Base-by-base conservation (phyloP, 1,140 invertebrate genomes). In the Pseudomyrmex cubaensis region DNA sequence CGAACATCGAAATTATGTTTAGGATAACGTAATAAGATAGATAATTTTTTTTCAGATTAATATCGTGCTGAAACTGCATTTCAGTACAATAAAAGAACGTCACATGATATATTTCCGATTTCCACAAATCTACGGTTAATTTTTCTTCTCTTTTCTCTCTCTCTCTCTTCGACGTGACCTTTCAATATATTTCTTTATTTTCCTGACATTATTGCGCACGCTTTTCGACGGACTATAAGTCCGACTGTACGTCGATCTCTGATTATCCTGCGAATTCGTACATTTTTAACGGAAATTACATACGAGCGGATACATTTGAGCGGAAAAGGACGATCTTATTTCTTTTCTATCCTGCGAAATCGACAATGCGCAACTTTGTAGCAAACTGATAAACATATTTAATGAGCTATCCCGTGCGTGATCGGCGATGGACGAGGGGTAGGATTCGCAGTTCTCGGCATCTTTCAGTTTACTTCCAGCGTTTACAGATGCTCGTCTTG, bases 1-100 rank as follows among this genome's bases (percentile, higher is more conserved):
- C 83, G 3, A 84, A 80, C 66, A 54, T 83, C 10, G 74, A 84
- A 20, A 85, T 86, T n/a, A 70, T 74, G 17, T 74, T 87, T 50
- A 73, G 59, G 2, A 22, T 20, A 56, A 46, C 2, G 10, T 52
- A 73, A 25, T 64, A 57, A 69, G 13, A 56, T 50, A 17, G 22
- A 5, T 35, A 35, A 35, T 35, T 35, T 7, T 35, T 35, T 35
- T 35, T 35, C 35, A 50, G 48, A 22, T 2, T n/a, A 57, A 70
- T 17, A 77, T 48, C 13, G 10, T 62, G 20, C 12, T 9, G 3
- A 56, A 1, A 44, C 8, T 44, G 13, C 2, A 62, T 74, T 57
- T 15, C 17, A 13, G 25, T 44, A 25, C 15, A 25, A 52, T 17
- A 52, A 25, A 15, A 69, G 1, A 67, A 35, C 46, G 13, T 12